phyloP scores from a whole-genome alignment of 1,140 invertebrate genomes.

The Belonocnema kinseyi region DNA sequence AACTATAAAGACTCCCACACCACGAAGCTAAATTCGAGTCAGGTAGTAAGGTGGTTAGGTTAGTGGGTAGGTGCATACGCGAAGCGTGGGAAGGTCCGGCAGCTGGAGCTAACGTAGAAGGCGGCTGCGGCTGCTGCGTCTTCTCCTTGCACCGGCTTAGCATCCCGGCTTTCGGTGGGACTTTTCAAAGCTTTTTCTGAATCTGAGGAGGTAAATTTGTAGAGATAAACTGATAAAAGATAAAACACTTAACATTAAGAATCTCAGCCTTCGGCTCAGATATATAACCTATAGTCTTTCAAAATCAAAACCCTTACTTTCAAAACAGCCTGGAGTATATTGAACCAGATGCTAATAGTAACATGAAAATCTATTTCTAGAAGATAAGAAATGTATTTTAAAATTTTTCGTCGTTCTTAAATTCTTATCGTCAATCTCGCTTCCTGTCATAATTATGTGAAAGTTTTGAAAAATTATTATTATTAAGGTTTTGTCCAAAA shows the following conservation, averaged over 20 bases:
- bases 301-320: background rate
- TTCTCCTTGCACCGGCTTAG: conserved; percentile 57
- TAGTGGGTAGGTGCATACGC: conserved; percentile 64
- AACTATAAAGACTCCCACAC: conserved; percentile 24
- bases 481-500: no score
- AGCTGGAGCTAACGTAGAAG: conserved; percentile 68
- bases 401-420: background rate
- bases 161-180: conserved; percentile 46
- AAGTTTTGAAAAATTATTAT: no score
- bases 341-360: background rate
- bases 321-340: background rate
- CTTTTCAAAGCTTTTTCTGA: conserved; percentile 43
- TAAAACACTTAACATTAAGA: background rate
- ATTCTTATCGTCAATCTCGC: no score
- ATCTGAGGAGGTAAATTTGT: background rate
- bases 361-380: background rate
- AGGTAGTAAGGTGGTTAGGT: conserved; percentile 66
- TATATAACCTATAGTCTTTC: conserved; percentile 12
- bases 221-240: background rate
- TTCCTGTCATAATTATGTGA: no score
- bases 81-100: conserved; percentile 74
- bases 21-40: conserved; percentile 53
- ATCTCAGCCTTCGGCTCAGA: background rate
- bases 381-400: background rate
- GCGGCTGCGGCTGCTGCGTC: conserved; percentile 64